Conservation (phyloP, 2,797 vertebrate species). For the Lemur catta region DNA sequence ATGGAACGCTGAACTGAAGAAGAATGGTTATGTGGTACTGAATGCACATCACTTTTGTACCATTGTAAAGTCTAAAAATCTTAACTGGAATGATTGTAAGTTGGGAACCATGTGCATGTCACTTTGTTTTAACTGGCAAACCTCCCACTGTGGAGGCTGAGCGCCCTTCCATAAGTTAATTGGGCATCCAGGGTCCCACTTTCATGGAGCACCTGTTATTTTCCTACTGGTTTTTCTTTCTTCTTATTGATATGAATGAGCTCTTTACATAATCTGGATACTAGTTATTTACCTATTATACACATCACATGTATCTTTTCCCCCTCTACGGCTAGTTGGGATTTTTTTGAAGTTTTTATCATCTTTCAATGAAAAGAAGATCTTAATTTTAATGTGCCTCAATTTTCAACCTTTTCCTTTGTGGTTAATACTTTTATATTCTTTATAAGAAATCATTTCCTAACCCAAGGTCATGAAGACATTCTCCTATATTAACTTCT, state of each 20-base stretch:
- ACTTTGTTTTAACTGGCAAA: background rate
- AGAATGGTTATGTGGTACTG: background rate
- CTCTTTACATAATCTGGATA: background rate
- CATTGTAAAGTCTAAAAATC: background rate
- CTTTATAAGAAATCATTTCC: background rate
- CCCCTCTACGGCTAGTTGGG: background rate
- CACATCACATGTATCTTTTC: fast-evolving
- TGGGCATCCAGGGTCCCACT: fast-evolving
- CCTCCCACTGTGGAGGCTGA: background rate
- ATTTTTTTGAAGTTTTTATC: background rate
- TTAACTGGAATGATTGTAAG: background rate
- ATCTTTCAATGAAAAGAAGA: background rate
- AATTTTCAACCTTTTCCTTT: background rate
- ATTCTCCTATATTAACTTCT: fast-evolving
- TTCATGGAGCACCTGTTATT: background rate
- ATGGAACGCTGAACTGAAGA: background rate
- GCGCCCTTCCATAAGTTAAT: fast-evolving
- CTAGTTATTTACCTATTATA: background rate
- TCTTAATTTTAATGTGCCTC: background rate
- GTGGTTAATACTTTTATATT: background rate
- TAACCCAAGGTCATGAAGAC: background rate
- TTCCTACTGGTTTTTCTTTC: background rate
- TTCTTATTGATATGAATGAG: background rate
- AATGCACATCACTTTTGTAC: background rate
- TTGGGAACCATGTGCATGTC: too few species aligned